phyloP scores from a whole-genome alignment of 1,140 invertebrate species.

The Danaus plexippus region DNA sequence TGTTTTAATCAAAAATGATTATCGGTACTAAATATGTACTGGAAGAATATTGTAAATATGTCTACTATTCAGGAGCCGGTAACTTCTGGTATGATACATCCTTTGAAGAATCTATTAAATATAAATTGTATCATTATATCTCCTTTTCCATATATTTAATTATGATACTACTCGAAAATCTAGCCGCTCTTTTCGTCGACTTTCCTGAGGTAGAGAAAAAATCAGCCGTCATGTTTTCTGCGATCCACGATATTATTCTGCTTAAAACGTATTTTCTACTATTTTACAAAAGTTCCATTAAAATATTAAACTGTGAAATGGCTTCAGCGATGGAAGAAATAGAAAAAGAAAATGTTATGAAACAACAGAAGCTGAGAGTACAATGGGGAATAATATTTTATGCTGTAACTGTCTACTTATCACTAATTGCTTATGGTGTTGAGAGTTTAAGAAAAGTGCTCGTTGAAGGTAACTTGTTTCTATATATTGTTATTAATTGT shows the following conservation, averaged over 20 bases:
- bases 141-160: constrained; percentile 45
- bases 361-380: constrained; percentile 46
- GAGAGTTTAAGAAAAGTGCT: constrained; percentile 45
- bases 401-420: constrained; percentile 50
- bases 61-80: too few relatives aligned
- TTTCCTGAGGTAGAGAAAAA: constrained; percentile 61
- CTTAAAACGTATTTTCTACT: constrained; percentile 52
- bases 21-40: too few relatives aligned
- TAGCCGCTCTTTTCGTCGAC: constrained; percentile 48
- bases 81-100: too few relatives aligned
- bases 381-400: constrained; percentile 47
- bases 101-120: constrained; percentile 8
- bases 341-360: constrained; percentile 42
- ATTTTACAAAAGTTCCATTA: constrained; percentile 53
- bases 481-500: too few relatives aligned
- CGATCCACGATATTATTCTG: constrained; percentile 59
- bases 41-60: too few relatives aligned
- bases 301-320: constrained; percentile 56
- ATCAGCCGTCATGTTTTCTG: constrained; percentile 57
- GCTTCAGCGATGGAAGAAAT: constrained; percentile 39
- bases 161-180: constrained; percentile 58
- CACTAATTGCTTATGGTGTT: constrained; percentile 47
- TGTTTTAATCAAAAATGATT: too few relatives aligned
- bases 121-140: constrained; percentile 40
- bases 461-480: constrained; percentile 35